A percentile compares a stretch with the other conserved stretches of the same genome.
phyloP scores from a whole-genome alignment of 2,888 invertebrate species.

The Eristalinus aeneus region DNA sequence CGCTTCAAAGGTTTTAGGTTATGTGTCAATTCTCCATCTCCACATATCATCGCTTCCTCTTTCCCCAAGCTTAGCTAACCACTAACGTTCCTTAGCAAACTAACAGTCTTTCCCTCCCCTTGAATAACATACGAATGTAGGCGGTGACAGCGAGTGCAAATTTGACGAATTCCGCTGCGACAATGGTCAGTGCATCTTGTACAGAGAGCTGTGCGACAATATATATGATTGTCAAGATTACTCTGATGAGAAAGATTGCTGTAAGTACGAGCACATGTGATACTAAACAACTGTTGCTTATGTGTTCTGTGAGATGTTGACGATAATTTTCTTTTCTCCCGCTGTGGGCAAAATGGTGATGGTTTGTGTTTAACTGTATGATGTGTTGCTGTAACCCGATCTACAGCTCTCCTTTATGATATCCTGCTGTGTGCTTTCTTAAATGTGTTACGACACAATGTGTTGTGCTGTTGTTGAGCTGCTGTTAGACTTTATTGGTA shows the following conservation, averaged over 20 bases:
- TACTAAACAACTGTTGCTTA: slow-evolving; percentile 23
- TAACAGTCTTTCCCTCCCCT: slow-evolving; percentile 51
- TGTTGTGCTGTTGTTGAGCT: background rate
- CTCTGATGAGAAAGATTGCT: slow-evolving; percentile 89
- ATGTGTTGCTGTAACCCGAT: background rate
- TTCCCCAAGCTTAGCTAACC: slow-evolving; percentile 13
- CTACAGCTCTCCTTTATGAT: background rate
- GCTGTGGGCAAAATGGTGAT: background rate
- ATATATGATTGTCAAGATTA: slow-evolving; percentile 87
- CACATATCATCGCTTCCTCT: background rate
- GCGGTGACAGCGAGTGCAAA: slow-evolving; percentile 78
- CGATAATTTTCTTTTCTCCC: slow-evolving; percentile 19
- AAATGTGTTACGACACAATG: background rate
- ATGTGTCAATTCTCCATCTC: background rate
- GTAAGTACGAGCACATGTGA: slow-evolving; percentile 82
- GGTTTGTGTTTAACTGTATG: background rate
- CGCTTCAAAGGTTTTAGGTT: background rate
- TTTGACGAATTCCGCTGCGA: slow-evolving; percentile 85
- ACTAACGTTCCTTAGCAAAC: background rate
- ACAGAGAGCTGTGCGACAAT: slow-evolving; percentile 84
- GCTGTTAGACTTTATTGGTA: background rate
- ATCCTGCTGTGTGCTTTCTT: background rate
- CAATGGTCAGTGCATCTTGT: slow-evolving; percentile 83
- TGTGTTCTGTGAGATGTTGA: slow-evolving; percentile 17
- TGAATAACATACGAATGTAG: slow-evolving; percentile 60